Conservation (phyloP, 2,888 invertebrate genomes). For the Agrilus mali region DNA sequence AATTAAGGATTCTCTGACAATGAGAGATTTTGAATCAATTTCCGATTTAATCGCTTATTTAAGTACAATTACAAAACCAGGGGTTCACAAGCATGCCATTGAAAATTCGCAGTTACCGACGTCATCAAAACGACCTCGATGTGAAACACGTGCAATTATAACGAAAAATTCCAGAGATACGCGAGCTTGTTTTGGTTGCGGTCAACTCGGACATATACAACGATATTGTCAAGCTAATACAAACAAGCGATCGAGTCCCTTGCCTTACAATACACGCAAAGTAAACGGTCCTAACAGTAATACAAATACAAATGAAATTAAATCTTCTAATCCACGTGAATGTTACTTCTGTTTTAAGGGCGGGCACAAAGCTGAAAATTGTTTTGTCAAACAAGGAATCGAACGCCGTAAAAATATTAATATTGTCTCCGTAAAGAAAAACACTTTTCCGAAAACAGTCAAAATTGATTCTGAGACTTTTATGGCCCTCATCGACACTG, state of each 20-base stretch:
- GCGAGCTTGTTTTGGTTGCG: slow-evolving; percentile 6
- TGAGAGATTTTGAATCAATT: slow-evolving; percentile 10
- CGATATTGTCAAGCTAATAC: slow-evolving; percentile 3
- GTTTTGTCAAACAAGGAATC: slow-evolving; percentile 8
- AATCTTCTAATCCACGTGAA: background rate
- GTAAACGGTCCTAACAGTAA: no score
- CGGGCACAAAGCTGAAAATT: slow-evolving; percentile 9
- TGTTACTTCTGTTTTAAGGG: slow-evolving; percentile 10
- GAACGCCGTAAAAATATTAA: slow-evolving; percentile 1
- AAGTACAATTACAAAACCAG: slow-evolving; percentile 4
- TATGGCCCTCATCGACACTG: slow-evolving; percentile 7
- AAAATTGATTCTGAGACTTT: slow-evolving; percentile 2
- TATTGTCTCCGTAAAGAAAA: no score
- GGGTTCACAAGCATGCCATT: no score
- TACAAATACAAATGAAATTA: no score
- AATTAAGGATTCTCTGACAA: slow-evolving; percentile 8
- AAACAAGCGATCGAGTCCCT: no score
- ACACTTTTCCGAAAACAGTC: no score
- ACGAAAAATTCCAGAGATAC: background rate
- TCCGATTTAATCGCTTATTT: slow-evolving; percentile 13
- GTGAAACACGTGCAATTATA: background rate
- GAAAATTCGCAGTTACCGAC: background rate
- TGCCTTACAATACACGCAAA: no score
- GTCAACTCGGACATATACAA: slow-evolving; percentile 9
- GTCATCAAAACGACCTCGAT: background rate